Base-by-base conservation (phyloP, 2,888 invertebrate genomes). In the Acleris cristana region DNA sequence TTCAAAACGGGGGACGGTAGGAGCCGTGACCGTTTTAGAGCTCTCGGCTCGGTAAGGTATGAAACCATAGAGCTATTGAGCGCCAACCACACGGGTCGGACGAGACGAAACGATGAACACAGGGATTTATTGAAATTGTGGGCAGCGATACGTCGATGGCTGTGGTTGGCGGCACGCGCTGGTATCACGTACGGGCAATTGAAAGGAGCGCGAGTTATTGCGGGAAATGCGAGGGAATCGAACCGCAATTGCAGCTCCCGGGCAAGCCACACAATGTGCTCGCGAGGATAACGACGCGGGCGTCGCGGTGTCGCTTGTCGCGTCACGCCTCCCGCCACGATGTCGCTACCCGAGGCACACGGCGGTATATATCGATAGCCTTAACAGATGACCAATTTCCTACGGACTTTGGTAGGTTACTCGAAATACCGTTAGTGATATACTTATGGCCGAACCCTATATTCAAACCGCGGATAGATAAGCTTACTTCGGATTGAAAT, bases 131-230 rank as follows among this genome's bases (percentile, higher is more conserved):
- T 75, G 77, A 84, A 89, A 88, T 86, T 85, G 83, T 87, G 79
- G 83, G 77, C 76, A 77, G 78, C 79, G 81, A 81, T 79, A 76
- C 75, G 77, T 78, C 76, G 78, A 86, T 83, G 79, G 79, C 82
- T 85, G 86, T 76, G 81, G 79, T 87, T 76, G 85, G 84, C 85
- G 86, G 90, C 88, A 89, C 88, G 89, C 88, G 89, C 84, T 83
- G 70, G 71, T 77, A 81, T 83, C 87, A 87, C 87, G 88, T 87
- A 83, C 81, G 76, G 78, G 81, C 87, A 85, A 90, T 91, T 90
- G 91, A 91, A 91, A 89, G 86, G 77, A 82, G 87, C 84, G 82
- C 83, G 81, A 85, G 85, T 87, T 89, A 88, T 89, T 82, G 87
- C 85, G 79, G 83, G 76, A 88, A 90, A 89, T 88, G 81, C 77